Evolutionary conservation across 2,797 vertebrate species (phyloP).

Genomic region (Diglossa cyanea): DNA sequence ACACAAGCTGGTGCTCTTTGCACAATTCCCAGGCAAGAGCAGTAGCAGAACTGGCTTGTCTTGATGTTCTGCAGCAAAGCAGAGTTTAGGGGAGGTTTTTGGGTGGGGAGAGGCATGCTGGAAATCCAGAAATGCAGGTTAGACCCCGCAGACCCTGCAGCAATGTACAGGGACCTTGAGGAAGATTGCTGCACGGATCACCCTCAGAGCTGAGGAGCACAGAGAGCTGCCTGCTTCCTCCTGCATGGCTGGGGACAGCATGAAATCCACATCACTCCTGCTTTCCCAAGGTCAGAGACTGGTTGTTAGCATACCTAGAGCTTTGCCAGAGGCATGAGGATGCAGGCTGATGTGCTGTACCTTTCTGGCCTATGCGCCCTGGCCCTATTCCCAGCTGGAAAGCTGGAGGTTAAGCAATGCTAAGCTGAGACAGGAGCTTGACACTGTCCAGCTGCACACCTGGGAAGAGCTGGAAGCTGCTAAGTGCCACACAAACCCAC

Average conservation of each 20-base stretch:
- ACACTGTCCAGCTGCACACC: neutral
- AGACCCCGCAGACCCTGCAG: neutral
- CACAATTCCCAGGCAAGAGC: neutral
- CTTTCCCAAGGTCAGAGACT: neutral
- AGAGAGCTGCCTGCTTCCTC: neutral
- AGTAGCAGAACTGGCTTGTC: constrained; percentile 36
- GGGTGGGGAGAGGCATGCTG: constrained; percentile 16
- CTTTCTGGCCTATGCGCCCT: neutral
- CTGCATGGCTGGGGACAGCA: neutral
- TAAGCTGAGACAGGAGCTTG: neutral
- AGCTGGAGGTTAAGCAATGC: neutral
- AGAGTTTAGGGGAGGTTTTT: neutral
- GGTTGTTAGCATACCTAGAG: neutral
- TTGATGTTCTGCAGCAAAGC: neutral
- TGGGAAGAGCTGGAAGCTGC: neutral
- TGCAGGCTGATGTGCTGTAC: fast-evolving
- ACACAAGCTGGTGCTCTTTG: neutral
- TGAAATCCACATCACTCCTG: fast-evolving
- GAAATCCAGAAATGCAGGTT: constrained; percentile 50
- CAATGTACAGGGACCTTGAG: neutral
- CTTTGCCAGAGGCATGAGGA: neutral
- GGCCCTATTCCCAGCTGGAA: neutral
- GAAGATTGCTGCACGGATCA: fast-evolving
- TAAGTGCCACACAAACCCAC: neutral
- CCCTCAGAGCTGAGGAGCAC: neutral